Conservation (phyloP, 1,140 invertebrate genomes). For the Caerostris darwini region DNA sequence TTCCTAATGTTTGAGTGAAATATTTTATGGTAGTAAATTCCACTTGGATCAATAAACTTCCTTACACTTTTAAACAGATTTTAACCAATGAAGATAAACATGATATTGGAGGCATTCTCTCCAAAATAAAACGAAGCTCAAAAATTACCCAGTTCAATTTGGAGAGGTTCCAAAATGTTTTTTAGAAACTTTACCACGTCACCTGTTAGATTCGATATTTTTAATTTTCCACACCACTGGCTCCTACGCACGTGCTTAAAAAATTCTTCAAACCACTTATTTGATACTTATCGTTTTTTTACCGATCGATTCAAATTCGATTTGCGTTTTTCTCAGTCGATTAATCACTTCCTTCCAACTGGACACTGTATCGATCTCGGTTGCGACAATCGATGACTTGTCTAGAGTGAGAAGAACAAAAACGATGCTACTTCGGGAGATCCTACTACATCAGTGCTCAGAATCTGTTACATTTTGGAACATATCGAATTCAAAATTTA, state of each 20-base stretch:
- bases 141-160: slow-evolving; percentile 11
- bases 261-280: slow-evolving; percentile 66
- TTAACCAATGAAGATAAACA: no score
- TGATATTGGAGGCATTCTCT: not conserved
- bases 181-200: not conserved
- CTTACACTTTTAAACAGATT: no score
- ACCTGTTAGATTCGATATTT: slow-evolving; percentile 70
- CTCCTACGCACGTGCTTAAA: slow-evolving; percentile 10
- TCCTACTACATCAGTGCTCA: not conserved
- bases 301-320: slow-evolving; percentile 73
- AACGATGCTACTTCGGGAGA: not conserved
- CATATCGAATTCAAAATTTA: no score
- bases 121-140: not conserved
- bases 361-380: slow-evolving; percentile 72
- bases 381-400: slow-evolving; percentile 57
- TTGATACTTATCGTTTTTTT: slow-evolving; percentile 76
- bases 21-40: no score
- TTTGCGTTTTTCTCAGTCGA: slow-evolving; percentile 77
- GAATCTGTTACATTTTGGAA: no score
- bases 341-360: slow-evolving; percentile 76
- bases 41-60: no score
- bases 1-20: no score
- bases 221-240: slow-evolving; percentile 69
- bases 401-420: slow-evolving; percentile 12
- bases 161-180: not conserved